Conservation (phyloP, 35 echinoderm and acorn worm genomes). For the Amphiura filiformis region DNA sequence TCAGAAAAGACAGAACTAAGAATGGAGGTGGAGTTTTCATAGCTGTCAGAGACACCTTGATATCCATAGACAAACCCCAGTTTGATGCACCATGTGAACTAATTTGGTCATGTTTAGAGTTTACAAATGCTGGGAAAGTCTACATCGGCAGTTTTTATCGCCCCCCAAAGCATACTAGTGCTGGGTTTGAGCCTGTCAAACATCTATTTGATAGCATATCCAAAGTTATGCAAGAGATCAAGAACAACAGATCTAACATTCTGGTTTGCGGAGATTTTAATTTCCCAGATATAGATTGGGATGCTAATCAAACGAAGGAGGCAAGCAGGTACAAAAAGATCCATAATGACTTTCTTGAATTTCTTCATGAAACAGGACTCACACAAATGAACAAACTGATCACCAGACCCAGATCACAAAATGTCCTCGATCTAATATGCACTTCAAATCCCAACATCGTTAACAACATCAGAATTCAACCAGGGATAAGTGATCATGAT, state of each 20-base stretch:
- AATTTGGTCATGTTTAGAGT: constrained; percentile 9
- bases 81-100: constrained; percentile 20
- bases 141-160: constrained; percentile 35
- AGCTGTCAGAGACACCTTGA: background rate
- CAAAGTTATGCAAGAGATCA: background rate
- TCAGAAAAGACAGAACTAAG: background rate
- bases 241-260: background rate
- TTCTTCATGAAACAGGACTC: constrained; percentile 7
- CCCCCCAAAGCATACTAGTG: background rate
- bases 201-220: background rate
- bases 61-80: background rate
- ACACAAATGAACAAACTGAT: constrained; percentile 16
- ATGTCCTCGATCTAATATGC: background rate
- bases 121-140: constrained; percentile 1
- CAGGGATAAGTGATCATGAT: background rate
- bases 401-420: constrained; percentile 16
- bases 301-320: background rate
- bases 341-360: constrained; percentile 10
- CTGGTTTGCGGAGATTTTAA: constrained; percentile 16
- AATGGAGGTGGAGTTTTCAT: constrained; percentile 39
- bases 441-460: constrained; percentile 8
- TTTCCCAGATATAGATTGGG: constrained; percentile 18
- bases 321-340: background rate
- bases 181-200: background rate
- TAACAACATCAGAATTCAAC: background rate